Conservation (phyloP, 1,140 invertebrate genomes). For the Ceratina japonica region DNA sequence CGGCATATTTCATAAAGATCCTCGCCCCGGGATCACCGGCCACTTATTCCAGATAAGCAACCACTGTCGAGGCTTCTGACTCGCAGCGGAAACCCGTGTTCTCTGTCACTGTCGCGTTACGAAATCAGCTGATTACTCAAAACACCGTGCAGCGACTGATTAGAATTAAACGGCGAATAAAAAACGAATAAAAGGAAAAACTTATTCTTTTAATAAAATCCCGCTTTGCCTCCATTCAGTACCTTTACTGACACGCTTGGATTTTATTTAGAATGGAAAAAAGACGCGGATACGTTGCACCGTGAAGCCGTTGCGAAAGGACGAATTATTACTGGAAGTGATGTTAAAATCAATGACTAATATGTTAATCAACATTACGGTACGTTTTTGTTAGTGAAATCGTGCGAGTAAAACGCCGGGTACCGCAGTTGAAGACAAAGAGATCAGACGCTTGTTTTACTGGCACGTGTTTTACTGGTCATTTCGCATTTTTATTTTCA, state of each 20-base stretch:
- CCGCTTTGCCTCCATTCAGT: background rate
- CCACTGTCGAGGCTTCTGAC: conserved; percentile 31
- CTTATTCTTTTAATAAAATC: background rate
- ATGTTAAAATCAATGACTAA: conserved; percentile 38
- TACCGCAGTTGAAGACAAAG: conserved; percentile 17
- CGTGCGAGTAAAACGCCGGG: background rate
- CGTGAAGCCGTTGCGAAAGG: conserved; percentile 24
- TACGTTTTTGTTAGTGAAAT: conserved; percentile 38
- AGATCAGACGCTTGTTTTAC: background rate
- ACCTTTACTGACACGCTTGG: too few species aligned
- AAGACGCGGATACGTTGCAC: background rate
- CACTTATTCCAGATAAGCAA: conserved; percentile 49
- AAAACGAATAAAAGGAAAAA: background rate
- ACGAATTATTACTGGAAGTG: conserved; percentile 11
- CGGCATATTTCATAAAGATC: conserved; percentile 45
- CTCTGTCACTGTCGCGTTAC: conserved; percentile 12
- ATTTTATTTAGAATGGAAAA: background rate
- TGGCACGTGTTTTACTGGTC: too few species aligned
- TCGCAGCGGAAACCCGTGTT: conserved; percentile 4
- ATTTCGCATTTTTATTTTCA: too few species aligned
- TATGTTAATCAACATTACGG: conserved; percentile 42
- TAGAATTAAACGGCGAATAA: background rate
- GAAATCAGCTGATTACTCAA: conserved; percentile 9
- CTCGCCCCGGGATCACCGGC: conserved; percentile 20
- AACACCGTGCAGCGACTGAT: background rate